Evolutionary conservation across 1,140 invertebrate genomes (phyloP).

Genomic region (Diachasmimorpha longicaudata): DNA sequence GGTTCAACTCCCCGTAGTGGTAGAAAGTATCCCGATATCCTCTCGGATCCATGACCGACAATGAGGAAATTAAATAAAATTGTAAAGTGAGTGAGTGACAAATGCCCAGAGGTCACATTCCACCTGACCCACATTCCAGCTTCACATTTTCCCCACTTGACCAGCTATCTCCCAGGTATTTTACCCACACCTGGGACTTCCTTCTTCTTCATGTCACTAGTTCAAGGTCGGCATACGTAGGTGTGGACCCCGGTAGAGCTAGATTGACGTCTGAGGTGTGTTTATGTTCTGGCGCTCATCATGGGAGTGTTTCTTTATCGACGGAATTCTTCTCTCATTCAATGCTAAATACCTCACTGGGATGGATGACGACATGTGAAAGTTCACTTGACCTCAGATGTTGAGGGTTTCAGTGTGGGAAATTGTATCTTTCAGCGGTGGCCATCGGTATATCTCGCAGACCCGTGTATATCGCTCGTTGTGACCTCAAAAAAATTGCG

Average conservation of each 20-base stretch:
- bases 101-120: too few relatives aligned
- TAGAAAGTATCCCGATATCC: constrained; percentile 14
- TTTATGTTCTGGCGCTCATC: neutral
- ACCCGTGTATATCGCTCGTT: constrained; percentile 14
- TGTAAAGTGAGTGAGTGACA: neutral
- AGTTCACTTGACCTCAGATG: constrained; percentile 7
- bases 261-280: neutral
- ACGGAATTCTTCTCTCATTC: neutral
- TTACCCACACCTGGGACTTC: neutral
- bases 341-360: neutral
- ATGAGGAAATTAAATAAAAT: neutral
- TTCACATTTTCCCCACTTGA: neutral
- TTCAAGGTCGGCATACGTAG: neutral
- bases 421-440: neutral
- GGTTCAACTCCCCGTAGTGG: constrained; percentile 29
- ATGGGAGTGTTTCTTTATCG: constrained; percentile 5
- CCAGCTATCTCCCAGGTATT: neutral
- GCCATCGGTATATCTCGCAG: constrained; percentile 15
- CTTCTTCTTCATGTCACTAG: neutral
- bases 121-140: too few relatives aligned
- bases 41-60: neutral
- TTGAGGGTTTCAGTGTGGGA: neutral
- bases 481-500: neutral
- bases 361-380: constrained; percentile 1
- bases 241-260: neutral